Percentiles rank a stretch among this genome's conserved stretches.
Conservation (phyloP, 2,113 vertebrate genomes). For the Polyodon spathula region DNA sequence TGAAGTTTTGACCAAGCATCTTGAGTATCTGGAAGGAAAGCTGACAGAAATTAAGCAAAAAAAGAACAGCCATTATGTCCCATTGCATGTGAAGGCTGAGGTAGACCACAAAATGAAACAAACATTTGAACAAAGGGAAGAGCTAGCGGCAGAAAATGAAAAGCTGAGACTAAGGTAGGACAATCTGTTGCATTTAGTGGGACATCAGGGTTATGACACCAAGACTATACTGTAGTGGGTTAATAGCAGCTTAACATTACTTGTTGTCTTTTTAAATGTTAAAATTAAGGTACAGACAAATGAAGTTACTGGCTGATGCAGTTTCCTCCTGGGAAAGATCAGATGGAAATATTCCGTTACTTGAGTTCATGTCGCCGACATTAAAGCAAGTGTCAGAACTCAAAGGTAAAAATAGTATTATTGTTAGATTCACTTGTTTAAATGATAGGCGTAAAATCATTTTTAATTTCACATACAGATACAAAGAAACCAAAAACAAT, state of each 20-base stretch:
- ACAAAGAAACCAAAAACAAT: too few relatives aligned
- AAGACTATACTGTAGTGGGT: neutral
- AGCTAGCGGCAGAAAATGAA: conserved; percentile 39
- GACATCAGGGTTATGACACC: neutral
- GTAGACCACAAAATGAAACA: conserved; percentile 44
- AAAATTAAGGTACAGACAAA: conserved; percentile 32
- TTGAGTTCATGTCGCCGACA: conserved; percentile 25
- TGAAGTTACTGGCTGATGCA: conserved; percentile 18
- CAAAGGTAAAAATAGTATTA: conserved; percentile 19
- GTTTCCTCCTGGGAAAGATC: conserved; percentile 31
- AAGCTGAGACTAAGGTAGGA: conserved; percentile 49
- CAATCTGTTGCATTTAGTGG: neutral
- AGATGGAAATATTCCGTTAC: conserved; percentile 18
- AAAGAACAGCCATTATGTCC: conserved; percentile 40
- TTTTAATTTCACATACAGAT: too few relatives aligned
- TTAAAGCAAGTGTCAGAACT: conserved; percentile 21
- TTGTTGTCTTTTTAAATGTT: neutral
- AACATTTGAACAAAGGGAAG: conserved; percentile 35
- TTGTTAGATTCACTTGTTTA: too few relatives aligned
- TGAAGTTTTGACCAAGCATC: conserved; percentile 40
- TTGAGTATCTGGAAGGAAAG: conserved; percentile 40
- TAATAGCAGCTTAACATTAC: neutral
- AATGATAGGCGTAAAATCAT: too few relatives aligned
- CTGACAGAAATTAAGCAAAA: conserved; percentile 34
- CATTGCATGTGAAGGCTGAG: conserved; percentile 37